These are phyloP conservation scores for Melanotaenia duboulayi DNA, from an alignment of 2,113 vertebrate species.

Conservation along the genomic window DNA sequence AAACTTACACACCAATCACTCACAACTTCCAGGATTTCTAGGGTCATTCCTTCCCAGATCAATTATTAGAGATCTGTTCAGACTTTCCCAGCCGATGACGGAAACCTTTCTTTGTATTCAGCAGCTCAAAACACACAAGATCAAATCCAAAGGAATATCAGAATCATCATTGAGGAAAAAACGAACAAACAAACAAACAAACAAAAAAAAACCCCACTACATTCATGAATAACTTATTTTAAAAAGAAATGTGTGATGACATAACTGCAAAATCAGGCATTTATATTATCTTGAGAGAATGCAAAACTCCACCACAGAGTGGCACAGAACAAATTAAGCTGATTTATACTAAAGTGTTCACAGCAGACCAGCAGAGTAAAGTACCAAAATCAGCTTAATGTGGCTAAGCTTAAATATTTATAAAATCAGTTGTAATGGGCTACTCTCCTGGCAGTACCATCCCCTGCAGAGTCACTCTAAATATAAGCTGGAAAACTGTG, in stretches of 20 bases:
- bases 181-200: no score
- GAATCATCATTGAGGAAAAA: slow-evolving; percentile 17
- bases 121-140: slow-evolving; percentile 62
- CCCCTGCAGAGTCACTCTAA: slow-evolving; percentile 65
- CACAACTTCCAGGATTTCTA: slow-evolving; percentile 58
- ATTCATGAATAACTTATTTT: slow-evolving; percentile 70
- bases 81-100: slow-evolving; percentile 79
- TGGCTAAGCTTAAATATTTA: slow-evolving; percentile 88
- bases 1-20: slow-evolving; percentile 53
- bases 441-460: slow-evolving; percentile 87
- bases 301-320: slow-evolving; percentile 82
- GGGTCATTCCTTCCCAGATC: slow-evolving; percentile 65
- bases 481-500: slow-evolving; percentile 48
- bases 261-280: slow-evolving; percentile 79
- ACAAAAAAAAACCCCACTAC: slow-evolving; percentile 67
- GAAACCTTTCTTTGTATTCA: slow-evolving; percentile 62
- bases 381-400: slow-evolving; percentile 89
- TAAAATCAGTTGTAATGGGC: slow-evolving; percentile 85
- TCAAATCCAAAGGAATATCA: slow-evolving; percentile 10
- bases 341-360: slow-evolving; percentile 88
- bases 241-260: slow-evolving; percentile 59
- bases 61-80: slow-evolving; percentile 68
- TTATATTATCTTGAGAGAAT: slow-evolving; percentile 75
- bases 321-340: slow-evolving; percentile 88
- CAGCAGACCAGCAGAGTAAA: slow-evolving; percentile 88